Base-by-base conservation (phyloP, 2,113 vertebrate genomes). In the Hippopotamus amphibius region DNA sequence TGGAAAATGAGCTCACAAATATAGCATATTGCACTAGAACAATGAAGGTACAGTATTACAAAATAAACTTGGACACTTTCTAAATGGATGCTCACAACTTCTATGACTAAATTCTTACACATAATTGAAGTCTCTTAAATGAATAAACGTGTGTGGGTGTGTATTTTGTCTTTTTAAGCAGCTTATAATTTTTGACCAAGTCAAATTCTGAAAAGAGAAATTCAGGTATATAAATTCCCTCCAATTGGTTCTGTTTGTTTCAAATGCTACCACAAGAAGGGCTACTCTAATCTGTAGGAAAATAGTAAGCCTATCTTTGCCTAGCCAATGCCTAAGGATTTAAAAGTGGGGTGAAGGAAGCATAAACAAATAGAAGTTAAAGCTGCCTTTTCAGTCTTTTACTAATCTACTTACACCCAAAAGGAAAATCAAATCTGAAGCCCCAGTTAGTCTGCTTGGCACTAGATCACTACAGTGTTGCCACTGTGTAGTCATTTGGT, bases 341-440 rank as follows among this genome's bases (percentile, higher is more conserved):
- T 95, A 84, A 87, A 28, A 93, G 41, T 61, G 19, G 7, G 9
- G 53, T 79, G 10, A 55, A 83, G 13, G n/a, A 79, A 24, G 16
- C 83, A 8, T 88, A 30, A 97, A 83, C 24, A 83, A 83, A 93
- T 26, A 83, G 30, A 24, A 97, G 71, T 63, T 93, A 95, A 65
- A 93, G 19, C 11, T 88, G 26, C 19, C 22, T 53, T 65, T 84
- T 79, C 28, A 65, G 28, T 69, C 68, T 53, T 94, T 79, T 92
- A 71, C 26, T 88, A 79, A 72, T 61, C 17, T 30, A 61, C 57
- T 92, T 88, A 85, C 12, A 95, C 3, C 48, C 65, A 80, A 80
- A 95, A 68, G 12, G 57, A 84, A 91, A 95, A 84, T 90, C 21
- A 95, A 88, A 88, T 66, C 12, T 95, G 63, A 90, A 88, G 69